phyloP scores from a whole-genome alignment of 1,140 invertebrate genomes.

The Sminthurinus signatus region DNA sequence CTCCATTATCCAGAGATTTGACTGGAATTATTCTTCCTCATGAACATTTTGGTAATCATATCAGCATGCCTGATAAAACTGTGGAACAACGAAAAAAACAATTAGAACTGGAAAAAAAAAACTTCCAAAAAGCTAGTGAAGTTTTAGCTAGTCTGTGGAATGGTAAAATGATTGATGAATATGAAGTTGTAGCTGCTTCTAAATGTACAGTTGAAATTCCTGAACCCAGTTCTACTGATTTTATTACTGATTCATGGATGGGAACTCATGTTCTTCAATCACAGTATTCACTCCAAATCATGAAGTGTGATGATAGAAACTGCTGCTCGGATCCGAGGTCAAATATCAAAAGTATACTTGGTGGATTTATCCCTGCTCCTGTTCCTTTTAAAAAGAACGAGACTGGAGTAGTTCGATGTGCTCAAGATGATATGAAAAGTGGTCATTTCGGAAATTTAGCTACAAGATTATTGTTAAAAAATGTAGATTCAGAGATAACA shows the following conservation, averaged over 20 bases:
- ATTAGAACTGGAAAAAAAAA: constrained; percentile 42
- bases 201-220: constrained; percentile 6
- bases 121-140: constrained; percentile 43
- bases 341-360: not conserved
- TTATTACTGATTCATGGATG: not conserved
- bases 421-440: not conserved
- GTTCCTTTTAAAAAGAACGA: not conserved
- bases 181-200: constrained; percentile 43
- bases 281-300: not conserved
- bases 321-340: not conserved
- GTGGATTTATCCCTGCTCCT: not conserved
- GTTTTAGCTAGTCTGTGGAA: constrained; percentile 44
- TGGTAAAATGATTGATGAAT: constrained; percentile 43
- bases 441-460: not conserved
- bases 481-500: not conserved
- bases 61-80: constrained; percentile 40
- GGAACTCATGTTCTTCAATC: not conserved
- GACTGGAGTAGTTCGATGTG: not conserved
- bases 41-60: constrained; percentile 46
- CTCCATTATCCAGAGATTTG: constrained; percentile 46
- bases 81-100: constrained; percentile 1
- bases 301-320: not conserved
- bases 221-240: not conserved
- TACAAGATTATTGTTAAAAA: not conserved
- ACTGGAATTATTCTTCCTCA: constrained; percentile 46